Conservation (phyloP, 2,888 invertebrate genomes). For the Caenorhabditis plicata region DNA sequence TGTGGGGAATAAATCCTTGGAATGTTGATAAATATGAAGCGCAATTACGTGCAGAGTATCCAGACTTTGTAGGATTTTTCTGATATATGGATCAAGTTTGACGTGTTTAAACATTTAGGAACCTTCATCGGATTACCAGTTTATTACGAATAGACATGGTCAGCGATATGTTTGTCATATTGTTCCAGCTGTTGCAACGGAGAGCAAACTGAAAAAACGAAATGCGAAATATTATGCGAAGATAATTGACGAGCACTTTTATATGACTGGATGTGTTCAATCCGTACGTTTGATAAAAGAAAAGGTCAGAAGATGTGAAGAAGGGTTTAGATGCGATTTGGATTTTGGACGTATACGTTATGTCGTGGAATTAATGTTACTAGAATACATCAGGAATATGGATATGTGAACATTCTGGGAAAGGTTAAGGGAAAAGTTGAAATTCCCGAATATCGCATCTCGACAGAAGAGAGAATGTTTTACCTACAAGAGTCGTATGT, state of each 20-base stretch:
- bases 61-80: too few relatives aligned
- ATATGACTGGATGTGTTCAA: constrained; percentile 15
- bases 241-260: constrained; percentile 19
- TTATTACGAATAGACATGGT: constrained; percentile 17
- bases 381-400: constrained; percentile 32
- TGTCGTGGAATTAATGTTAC: constrained; percentile 27
- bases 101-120: too few relatives aligned
- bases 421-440: constrained; percentile 21
- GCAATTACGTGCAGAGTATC: too few relatives aligned
- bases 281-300: constrained; percentile 6
- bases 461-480: constrained; percentile 18
- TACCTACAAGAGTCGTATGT: constrained; percentile 28
- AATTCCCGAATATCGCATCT: constrained; percentile 20
- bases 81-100: too few relatives aligned
- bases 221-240: constrained; percentile 14
- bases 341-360: constrained; percentile 37
- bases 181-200: constrained; percentile 10
- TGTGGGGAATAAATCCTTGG: constrained; percentile 3
- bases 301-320: too few relatives aligned
- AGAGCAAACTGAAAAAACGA: background rate
- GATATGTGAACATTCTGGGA: constrained; percentile 28
- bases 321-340: constrained; percentile 22
- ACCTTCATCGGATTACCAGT: constrained; percentile 7
- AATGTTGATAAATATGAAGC: constrained; percentile 18
- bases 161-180: constrained; percentile 13